Evolutionary conservation across 2,797 vertebrate genomes (phyloP).

Genomic region (Crenuchus spilurus): DNA sequence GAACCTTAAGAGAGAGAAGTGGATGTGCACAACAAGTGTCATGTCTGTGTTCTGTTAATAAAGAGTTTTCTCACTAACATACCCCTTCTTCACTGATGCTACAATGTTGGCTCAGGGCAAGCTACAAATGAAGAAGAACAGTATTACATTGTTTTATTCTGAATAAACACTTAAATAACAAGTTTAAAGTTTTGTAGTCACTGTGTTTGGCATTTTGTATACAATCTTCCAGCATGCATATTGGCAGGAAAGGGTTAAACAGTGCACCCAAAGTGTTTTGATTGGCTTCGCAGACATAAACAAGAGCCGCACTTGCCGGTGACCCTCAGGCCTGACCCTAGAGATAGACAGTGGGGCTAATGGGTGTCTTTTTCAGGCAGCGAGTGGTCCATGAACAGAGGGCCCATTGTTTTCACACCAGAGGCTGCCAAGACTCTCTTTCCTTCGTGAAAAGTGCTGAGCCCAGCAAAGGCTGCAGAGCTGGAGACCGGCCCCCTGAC

Average conservation of each 20-base stretch:
- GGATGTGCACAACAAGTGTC: too few relatives aligned
- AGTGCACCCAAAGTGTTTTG: conserved; percentile 69
- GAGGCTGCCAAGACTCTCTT: conserved; percentile 72
- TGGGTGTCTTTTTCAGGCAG: conserved; percentile 83
- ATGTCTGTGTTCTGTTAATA: too few relatives aligned
- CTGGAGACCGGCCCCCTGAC: conserved; percentile 31
- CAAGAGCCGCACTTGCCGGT: conserved; percentile 79
- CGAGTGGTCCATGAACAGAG: conserved; percentile 71
- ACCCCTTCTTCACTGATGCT: too few relatives aligned
- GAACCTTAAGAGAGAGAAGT: too few relatives aligned
- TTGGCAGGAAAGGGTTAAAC: conserved; percentile 69
- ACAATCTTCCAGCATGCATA: conserved; percentile 10
- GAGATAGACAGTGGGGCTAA: conserved; percentile 82
- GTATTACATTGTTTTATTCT: not conserved
- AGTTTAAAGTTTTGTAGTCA: not conserved
- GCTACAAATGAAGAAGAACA: too few relatives aligned
- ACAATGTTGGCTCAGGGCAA: too few relatives aligned
- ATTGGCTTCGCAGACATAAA: conserved; percentile 83
- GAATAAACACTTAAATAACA: not conserved
- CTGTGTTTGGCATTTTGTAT: not conserved
- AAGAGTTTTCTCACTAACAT: too few relatives aligned
- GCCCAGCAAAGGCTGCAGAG: conserved; percentile 56
- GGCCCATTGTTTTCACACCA: conserved; percentile 74
- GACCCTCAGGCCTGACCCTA: conserved; percentile 77
- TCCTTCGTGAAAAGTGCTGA: conserved; percentile 70